These are phyloP conservation scores for Holacanthella duospinosa DNA, from an alignment of 2,888 invertebrate genomes.

Conservation along the genomic window DNA sequence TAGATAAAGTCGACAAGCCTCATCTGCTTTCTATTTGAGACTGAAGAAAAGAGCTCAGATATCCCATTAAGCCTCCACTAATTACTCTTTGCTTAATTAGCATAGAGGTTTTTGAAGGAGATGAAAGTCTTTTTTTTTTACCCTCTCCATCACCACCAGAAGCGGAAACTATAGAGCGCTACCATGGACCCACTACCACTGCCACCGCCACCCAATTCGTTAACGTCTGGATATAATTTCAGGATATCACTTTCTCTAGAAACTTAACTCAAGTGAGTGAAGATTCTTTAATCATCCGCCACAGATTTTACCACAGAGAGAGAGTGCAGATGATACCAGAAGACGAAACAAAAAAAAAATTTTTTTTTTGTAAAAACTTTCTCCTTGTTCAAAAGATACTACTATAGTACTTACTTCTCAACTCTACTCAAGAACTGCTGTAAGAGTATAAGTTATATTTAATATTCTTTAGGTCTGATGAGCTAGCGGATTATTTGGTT, in stretches of 20 bases:
- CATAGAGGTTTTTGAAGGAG: not conserved
- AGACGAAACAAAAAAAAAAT: too few species aligned
- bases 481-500: too few species aligned
- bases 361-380: too few species aligned
- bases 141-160: not conserved
- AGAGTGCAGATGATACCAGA: not conserved
- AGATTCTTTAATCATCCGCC: not conserved
- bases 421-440: too few species aligned
- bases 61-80: slow-evolving; percentile 39
- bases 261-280: not conserved
- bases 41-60: slow-evolving; percentile 31
- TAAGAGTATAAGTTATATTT: too few species aligned
- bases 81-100: slow-evolving; percentile 39
- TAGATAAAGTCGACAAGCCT: slow-evolving; percentile 21
- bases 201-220: not conserved
- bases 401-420: too few species aligned
- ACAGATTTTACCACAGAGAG: not conserved
- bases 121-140: not conserved
- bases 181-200: not conserved
- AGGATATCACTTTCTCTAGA: not conserved
- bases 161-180: too few species aligned
- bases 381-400: too few species aligned
- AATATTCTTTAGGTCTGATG: too few species aligned
- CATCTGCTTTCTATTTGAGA: slow-evolving; percentile 27
- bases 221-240: not conserved